phyloP scores from a whole-genome alignment of 2,888 invertebrate genomes.

The Busseola fusca region DNA sequence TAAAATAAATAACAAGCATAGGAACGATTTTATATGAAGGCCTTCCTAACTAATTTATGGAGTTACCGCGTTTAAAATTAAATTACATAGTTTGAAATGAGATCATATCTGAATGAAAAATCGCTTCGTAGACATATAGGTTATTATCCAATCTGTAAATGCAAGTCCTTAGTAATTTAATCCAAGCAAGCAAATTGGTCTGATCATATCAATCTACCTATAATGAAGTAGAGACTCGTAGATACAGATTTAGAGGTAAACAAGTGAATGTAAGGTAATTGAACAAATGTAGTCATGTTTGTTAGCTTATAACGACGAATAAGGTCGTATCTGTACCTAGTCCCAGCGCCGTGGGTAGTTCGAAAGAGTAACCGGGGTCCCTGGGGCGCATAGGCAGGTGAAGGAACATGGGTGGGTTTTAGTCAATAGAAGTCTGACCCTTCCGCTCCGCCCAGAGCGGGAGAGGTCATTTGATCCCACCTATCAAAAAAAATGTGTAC shows the following conservation, averaged over 20 bases:
- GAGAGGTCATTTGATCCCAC: no score
- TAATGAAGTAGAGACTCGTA: conserved; percentile 39
- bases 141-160: conserved; percentile 53
- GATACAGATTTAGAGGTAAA: conserved; percentile 42
- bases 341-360: no score
- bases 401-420: no score
- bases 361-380: no score
- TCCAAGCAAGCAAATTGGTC: conserved; percentile 48
- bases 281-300: conserved; percentile 19
- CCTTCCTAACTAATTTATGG: conserved; percentile 8
- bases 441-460: no score
- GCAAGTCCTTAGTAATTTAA: conserved; percentile 45
- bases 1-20: conserved; percentile 25
- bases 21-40: conserved; percentile 13
- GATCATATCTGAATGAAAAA: conserved; percentile 59
- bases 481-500: no score
- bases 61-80: conserved; percentile 45
- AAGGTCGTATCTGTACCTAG: background rate
- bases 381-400: no score
- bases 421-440: no score
- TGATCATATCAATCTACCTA: conserved; percentile 52
- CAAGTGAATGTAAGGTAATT: conserved; percentile 41
- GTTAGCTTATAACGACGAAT: background rate
- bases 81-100: conserved; percentile 47
- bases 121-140: conserved; percentile 40